Evolutionary conservation across 2,797 vertebrate genomes (phyloP), one percentile per base, ranked within the genome.

Genomic region (Paedocypris micromegethes): DNA sequence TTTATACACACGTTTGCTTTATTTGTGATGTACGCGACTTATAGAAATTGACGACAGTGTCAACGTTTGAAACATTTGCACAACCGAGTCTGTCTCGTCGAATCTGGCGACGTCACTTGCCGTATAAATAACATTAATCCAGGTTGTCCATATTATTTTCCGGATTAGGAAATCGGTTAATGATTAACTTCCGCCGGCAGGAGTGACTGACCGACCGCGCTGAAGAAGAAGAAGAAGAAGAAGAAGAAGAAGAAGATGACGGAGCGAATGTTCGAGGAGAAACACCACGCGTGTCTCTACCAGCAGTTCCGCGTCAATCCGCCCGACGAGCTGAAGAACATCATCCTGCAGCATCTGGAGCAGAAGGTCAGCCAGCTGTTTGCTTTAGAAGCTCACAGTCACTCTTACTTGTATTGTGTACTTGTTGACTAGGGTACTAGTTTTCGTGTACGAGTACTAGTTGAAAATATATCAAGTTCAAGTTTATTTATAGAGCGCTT

Each of bases 261-360:
- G 0, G 56, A 81, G 73, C 78, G 71, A 8, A 63, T 89, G 70
- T 89, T 90, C 75, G 87, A 88, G 68, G 87, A 80, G 65, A 88
- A 86, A 77, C 78, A 86, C 40, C 88, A 90, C 50, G 83, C 88
- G 2, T 78, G 82, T 4, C n/a, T 86, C 48, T 90, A 90, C 75
- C 86, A 88, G 49, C 82, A 75, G 71, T 88, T 84, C 67, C 85
- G 86, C 63, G 82, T 85, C 6, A 62, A 52, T 3, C 87, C 87
- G 71, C 86, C 88, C 23, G 73, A 79, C 1, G 78, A 79, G 9
- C 9, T 87, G 44, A 86, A 80, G 69, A 59, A 82, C n/a, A 39
- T 84, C 4, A 79, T 88, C 73, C 72, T 89, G 58, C 76, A 85
- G 3, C 88, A 88, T 70, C 72, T 89, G 47, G 76, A 86, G 47